Base-by-base conservation (phyloP, 1,140 invertebrate species). In the Platyscapa corneri region DNA sequence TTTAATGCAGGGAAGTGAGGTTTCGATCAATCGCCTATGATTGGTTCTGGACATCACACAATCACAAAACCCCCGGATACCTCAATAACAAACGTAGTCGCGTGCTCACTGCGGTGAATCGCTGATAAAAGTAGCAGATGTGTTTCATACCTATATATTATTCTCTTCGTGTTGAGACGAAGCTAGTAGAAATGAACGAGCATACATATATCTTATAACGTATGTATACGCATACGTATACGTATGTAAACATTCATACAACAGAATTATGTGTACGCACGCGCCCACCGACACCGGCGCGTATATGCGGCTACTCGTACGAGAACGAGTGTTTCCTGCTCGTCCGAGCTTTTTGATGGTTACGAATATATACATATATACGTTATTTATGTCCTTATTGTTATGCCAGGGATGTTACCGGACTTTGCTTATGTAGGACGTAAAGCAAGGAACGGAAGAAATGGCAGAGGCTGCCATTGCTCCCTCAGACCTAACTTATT, bases 11-110 rank as follows among this genome's bases (percentile, higher is more conserved):
- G 65, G 37, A 7, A 81, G 64, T 23, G 6, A 70, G 46, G 70
- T 42, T 34, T 39, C 32, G 53, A 82, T 82, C 81, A 60, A 82
- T 82, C 49, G 70, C 60, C 70, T 82, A 74, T 82, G 70, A 75
- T 82, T 82, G 49, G 23, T 75, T 82, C 49, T 82, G 67, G 16
- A 70, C 49, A 70, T 74, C 67, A 30, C 81, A 70, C 18, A 20
- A 60, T 74, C 46, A 82, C 81, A 82, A 82, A 75, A 30, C 20
- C 49, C 32, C 49, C 23, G 34, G 20, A 72, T 72, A 39, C 70
- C 16, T 1, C 18, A 23, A 65, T 16, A 65, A 67, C 30, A 72
- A 6, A 72, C 46, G 32, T 53, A 42, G 20, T 27, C 80, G 20
- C n/a, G 80, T 37, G 65, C 18, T 56, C 65, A 32, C 64, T 72